Evolutionary conservation across 2,113 vertebrate species (phyloP), one percentile per base, ranked within the genome.

Genomic region (Oxyruncus cristatus): DNA sequence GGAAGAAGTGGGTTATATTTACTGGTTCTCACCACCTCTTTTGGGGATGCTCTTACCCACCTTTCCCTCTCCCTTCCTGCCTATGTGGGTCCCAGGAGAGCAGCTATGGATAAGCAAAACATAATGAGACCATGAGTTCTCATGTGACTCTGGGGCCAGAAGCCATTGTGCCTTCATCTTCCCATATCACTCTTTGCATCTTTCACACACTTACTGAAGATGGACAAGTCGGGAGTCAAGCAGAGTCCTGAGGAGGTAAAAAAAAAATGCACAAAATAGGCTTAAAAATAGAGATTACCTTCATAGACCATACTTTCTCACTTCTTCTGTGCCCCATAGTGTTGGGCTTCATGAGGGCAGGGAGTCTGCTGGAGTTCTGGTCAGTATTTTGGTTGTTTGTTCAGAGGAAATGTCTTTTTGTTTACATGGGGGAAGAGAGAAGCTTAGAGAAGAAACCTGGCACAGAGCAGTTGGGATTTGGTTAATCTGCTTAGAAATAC

Each of bases 401-500:
- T 94, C 56, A 77, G 55, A 93, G 78, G 67, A 96, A 97, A 79
- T 96, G 88, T 94, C 62, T 87, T 88, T 97, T 97, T 97, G 93
- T 97, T 97, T 92, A 94, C 90, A 85, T 39, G 71, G 83, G 73
- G 68, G 83, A 97, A 97, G 82, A 95, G 82, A 95, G 92, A 92
- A 96, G 97, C 97, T 98, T 98, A 98, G 92, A 91, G 95, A 96
- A 97, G 96, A 95, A 89, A 97, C 97, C 95, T 98, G 96, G 95
- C 97, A 97, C 93, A 94, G 95, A 98, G 96, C 97, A 97, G 97
- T 98, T 98, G 94, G 98, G 97, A 98, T 98, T 98, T 77, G 11
- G 90, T 96, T 98, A 98, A 98, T 98, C 98, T 97, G 93, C 98
- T 98, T 98, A 98, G 96, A 98, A 97, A 97, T 97, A 96, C 97